Evolutionary conservation across 2,888 invertebrate genomes (phyloP).

Genomic region (Halictus quadricinctus): DNA sequence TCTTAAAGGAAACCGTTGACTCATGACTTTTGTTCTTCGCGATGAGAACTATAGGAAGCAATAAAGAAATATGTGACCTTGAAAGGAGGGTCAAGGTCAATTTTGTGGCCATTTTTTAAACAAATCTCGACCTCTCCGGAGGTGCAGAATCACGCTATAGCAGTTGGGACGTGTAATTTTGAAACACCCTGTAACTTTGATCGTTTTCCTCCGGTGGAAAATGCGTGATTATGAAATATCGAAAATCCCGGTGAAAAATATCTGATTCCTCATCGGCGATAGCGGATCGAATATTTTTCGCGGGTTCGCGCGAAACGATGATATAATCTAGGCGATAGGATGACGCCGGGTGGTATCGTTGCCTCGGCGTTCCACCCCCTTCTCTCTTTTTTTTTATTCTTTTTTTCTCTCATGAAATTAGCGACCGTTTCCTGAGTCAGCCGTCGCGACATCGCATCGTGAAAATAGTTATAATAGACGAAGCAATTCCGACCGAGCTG

Average conservation of each 20-base stretch:
- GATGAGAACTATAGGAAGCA: no score
- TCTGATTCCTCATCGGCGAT: constrained; percentile 35
- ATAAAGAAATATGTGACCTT: no score
- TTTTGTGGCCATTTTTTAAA: no score
- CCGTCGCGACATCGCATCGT: constrained; percentile 50
- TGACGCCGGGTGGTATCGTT: constrained; percentile 63
- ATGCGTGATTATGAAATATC: constrained; percentile 28
- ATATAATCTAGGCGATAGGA: constrained; percentile 63
- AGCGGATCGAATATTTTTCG: constrained; percentile 58
- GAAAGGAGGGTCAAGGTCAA: no score
- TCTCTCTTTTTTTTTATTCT: not conserved
- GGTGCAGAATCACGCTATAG: no score
- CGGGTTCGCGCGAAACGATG: constrained; percentile 54
- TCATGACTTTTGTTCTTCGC: no score
- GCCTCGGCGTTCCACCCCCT: not conserved
- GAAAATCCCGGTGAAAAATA: constrained; percentile 37
- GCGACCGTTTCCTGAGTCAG: constrained; percentile 56
- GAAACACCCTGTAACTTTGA: no score
- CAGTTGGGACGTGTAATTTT: no score
- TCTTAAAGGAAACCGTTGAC: no score
- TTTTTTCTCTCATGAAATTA: constrained; percentile 36
- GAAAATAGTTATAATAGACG: constrained; percentile 35
- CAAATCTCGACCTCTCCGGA: no score
- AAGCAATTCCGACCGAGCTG: constrained; percentile 35
- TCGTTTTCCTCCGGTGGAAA: not conserved